phyloP scores from a whole-genome alignment of 2,797 vertebrate genomes.

The Acomys russatus region DNA sequence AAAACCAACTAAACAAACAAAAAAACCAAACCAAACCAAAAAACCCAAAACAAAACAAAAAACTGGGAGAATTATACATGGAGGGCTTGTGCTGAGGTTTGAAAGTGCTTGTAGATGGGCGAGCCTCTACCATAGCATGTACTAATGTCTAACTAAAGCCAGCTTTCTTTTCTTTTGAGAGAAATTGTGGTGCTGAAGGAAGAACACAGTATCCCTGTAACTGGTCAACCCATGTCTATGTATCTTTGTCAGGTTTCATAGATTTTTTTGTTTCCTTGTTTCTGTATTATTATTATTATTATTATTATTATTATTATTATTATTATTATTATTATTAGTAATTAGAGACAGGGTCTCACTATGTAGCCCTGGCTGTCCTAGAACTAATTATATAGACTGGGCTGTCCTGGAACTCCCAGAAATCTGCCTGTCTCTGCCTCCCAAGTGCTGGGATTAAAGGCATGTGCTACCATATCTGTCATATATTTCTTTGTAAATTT shows the following conservation, averaged over 20 bases:
- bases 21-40: not conserved
- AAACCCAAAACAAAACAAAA: not conserved
- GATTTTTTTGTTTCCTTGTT: not conserved
- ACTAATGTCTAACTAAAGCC: not conserved
- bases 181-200: conserved; percentile 13
- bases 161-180: not conserved
- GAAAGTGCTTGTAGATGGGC: not conserved
- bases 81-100: not conserved
- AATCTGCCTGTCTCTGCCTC: not conserved
- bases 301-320: too few relatives aligned
- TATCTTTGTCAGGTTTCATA: not conserved
- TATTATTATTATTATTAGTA: not conserved
- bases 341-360: not conserved
- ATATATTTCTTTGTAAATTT: conserved; percentile 43
- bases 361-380: not conserved
- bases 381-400: not conserved
- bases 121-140: not conserved
- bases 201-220: not conserved
- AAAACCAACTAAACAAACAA: too few relatives aligned
- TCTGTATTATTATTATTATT: not conserved
- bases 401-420: not conserved
- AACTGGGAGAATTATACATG: not conserved
- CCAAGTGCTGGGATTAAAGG: not conserved
- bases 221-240: not conserved
- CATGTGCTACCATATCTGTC: not conserved